A percentile compares a stretch with the other conserved stretches of the same genome.
Evolutionary conservation across 1,140 invertebrate species (phyloP).

Genomic region (Microplitis mediator): DNA sequence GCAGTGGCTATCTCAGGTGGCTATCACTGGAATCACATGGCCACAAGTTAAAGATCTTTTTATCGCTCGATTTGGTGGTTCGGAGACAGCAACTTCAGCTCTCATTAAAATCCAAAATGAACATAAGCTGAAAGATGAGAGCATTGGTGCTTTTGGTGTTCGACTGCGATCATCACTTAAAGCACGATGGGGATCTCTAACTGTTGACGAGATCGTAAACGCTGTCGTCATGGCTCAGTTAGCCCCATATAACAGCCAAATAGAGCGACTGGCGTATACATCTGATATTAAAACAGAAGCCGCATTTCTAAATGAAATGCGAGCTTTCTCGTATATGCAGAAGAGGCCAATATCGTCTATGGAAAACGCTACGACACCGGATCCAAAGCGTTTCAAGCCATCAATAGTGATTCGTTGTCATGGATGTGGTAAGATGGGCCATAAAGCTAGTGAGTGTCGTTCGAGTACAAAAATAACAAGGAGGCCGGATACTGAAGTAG

Average conservation of each 20-base stretch:
- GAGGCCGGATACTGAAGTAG: no score
- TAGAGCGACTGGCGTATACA: neutral
- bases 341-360: neutral
- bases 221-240: neutral
- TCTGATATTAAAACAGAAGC: neutral
- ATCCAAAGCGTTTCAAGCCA: neutral
- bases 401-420: neutral
- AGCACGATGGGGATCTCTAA: neutral
- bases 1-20: neutral
- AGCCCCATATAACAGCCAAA: neutral
- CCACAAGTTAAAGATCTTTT: neutral
- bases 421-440: conserved; percentile 1
- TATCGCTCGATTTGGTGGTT: neutral
- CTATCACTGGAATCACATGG: neutral
- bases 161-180: neutral
- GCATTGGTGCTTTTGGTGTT: neutral
- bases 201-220: neutral
- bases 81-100: neutral
- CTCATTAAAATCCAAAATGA: neutral
- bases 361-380: neutral
- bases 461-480: neutral
- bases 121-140: neutral
- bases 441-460: neutral
- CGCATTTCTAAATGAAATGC: neutral
- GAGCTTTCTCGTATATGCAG: neutral